Base-by-base conservation (phyloP, 2,113 vertebrate genomes). In the Aldabrachelys gigantea region DNA sequence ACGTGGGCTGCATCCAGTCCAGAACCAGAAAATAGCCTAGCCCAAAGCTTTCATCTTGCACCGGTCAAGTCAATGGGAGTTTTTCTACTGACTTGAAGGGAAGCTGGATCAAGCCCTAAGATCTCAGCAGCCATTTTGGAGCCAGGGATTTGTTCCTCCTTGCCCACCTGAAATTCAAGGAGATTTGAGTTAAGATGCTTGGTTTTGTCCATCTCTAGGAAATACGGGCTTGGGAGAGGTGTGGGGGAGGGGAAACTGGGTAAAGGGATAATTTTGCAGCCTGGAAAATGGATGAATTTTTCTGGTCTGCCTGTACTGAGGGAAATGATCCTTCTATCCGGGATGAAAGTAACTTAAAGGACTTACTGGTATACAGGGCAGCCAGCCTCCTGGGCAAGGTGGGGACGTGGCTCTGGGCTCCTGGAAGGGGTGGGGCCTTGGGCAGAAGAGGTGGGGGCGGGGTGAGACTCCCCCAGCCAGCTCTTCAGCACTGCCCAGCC, bases 51-150 rank as follows among this genome's bases (percentile, higher is more conserved):
- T 62, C 47, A 1, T 35, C 1, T 4, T 54, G 25, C 57, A 83
- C 0, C 0, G 0, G 24, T n/a, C 24, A 3, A 9, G 35, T 56
- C 87, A 65, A 9, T 25, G 0, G 35, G 35, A 44, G 3, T 76
- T 95, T 80, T 92, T 85, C 38, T 49, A 1, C 1, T 41, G 2
- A 12, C 17, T 38, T 12, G 25, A 8, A n/a, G 93, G 16, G 29
- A 82, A 91, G 50, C 8, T 57, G 54, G 75, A 83, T 85, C 52
- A 89, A 69, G 86, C 4, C 38, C 41, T 8, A 76, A 76, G 72
- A 76, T 25, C 38, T 76, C 56, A 56, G 83, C n/a, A 3, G 5
- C 13, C 4, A 13, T 54, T 75, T 24, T 78, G 50, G 65, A 50
- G 53, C 13, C 0, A 3, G 38, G 22, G n/a, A 25, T 44, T 76